Conservation (phyloP, 2,797 vertebrate genomes). For the Ctenopoma kingsleyae region DNA sequence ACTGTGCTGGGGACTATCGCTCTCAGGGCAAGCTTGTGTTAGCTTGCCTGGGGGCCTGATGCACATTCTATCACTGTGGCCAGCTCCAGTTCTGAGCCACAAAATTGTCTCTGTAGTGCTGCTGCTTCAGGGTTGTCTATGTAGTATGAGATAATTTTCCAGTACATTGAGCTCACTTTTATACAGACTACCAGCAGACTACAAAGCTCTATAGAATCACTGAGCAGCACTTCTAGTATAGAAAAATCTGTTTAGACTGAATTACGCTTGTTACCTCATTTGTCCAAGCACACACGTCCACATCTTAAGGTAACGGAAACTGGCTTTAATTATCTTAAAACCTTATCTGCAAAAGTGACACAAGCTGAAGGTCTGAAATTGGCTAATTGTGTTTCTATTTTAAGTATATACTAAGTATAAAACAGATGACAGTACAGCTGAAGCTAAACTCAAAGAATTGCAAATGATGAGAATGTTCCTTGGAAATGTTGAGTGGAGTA, state of each 20-base stretch:
- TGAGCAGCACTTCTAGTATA: background rate
- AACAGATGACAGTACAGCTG: background rate
- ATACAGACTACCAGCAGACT: constrained; percentile 3
- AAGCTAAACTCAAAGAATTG: constrained; percentile 1
- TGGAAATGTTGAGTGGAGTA: constrained; percentile 54
- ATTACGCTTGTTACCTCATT: background rate
- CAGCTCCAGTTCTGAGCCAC: constrained; percentile 18
- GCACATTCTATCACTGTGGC: constrained; percentile 34
- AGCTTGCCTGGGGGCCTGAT: constrained; percentile 46
- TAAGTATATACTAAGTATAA: background rate
- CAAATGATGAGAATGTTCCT: constrained; percentile 40
- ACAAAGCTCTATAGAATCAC: constrained; percentile 9
- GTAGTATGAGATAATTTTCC: constrained; percentile 42
- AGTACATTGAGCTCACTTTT: background rate
- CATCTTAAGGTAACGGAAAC: constrained; percentile 11
- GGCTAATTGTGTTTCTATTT: background rate
- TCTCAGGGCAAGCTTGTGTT: constrained; percentile 45
- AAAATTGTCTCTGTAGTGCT: constrained; percentile 8
- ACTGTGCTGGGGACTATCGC: constrained; percentile 38
- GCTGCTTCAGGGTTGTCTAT: constrained; percentile 9
- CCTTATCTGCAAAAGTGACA: background rate
- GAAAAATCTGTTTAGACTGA: constrained; percentile 9
- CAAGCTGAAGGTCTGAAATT: background rate
- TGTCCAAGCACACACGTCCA: background rate
- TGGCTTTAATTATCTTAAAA: constrained; percentile 9